These are phyloP conservation scores for Boulengeromyrus knoepffleri DNA, from an alignment of 2,113 vertebrate genomes.

Conservation along the genomic window DNA sequence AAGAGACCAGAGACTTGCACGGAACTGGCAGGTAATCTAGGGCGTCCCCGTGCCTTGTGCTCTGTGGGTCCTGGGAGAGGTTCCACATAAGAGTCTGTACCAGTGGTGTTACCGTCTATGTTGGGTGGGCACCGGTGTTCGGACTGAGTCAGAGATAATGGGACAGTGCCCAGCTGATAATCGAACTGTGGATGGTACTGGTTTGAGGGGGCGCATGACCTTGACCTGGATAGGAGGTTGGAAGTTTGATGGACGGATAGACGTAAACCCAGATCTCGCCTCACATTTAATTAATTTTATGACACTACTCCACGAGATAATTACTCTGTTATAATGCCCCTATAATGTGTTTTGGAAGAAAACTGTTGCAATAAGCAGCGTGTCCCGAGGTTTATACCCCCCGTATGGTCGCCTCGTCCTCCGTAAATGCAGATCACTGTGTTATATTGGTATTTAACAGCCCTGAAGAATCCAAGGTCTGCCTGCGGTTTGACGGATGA, in stretches of 20 bases:
- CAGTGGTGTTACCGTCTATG: not conserved
- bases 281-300: not conserved
- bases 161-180: not conserved
- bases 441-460: not conserved
- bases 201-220: not conserved
- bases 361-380: not conserved
- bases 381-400: not conserved
- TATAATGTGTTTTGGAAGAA: not conserved
- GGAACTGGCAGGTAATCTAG: not conserved
- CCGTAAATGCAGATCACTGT: not conserved
- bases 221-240: not conserved
- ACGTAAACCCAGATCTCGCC: not conserved
- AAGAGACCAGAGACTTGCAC: not conserved
- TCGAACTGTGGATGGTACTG: not conserved
- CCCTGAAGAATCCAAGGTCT: not conserved
- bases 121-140: not conserved
- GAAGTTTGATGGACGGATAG: not conserved
- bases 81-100: not conserved
- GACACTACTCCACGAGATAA: not conserved
- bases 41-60: not conserved
- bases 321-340: not conserved
- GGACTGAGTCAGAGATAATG: not conserved
- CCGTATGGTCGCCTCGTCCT: not conserved
- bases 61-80: not conserved
- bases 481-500: slow-evolving; percentile 1